phyloP scores from a whole-genome alignment of 2,888 invertebrate species.

The Scaeva pyrastri region DNA sequence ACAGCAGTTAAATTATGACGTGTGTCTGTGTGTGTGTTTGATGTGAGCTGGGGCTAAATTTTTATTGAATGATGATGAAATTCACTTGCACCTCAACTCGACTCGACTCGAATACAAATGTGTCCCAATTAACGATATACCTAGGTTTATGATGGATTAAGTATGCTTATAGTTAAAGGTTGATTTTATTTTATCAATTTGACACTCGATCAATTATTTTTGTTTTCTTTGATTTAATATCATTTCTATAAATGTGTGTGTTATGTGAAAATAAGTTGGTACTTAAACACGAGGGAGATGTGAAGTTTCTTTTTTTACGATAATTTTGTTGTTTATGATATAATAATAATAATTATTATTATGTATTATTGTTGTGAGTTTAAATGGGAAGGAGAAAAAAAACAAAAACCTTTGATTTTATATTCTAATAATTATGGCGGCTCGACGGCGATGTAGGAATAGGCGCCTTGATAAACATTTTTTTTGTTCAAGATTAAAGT shows the following conservation, averaged over 20 bases:
- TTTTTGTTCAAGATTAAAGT: conserved; percentile 28
- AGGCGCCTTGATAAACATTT: conserved; percentile 44
- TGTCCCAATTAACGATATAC: too few species aligned
- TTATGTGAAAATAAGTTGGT: too few species aligned
- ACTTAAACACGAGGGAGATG: conserved; percentile 27
- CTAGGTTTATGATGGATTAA: conserved; percentile 50
- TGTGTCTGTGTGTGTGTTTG: conserved; percentile 4
- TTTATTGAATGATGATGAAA: conserved; percentile 53
- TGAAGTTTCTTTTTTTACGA: conserved; percentile 14
- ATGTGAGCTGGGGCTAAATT: conserved; percentile 41
- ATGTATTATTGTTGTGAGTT: neutral
- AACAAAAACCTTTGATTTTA: conserved; percentile 16
- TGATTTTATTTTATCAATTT: conserved; percentile 67
- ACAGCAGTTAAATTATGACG: conserved; percentile 55
- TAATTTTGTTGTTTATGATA: conserved; percentile 26
- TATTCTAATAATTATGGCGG: neutral
- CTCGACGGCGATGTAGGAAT: neutral
- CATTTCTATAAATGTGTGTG: neutral
- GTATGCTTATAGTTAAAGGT: conserved; percentile 26
- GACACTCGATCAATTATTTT: conserved; percentile 71
- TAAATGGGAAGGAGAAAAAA: neutral
- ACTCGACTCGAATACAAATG: too few species aligned
- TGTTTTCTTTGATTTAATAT: conserved; percentile 39
- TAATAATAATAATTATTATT: too few species aligned
- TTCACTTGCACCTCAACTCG: conserved; percentile 47